Percentiles rank a stretch among this genome's conserved stretches.
Conservation (phyloP, 2,888 invertebrate genomes). For the Caenorhabditis macrosperma region DNA sequence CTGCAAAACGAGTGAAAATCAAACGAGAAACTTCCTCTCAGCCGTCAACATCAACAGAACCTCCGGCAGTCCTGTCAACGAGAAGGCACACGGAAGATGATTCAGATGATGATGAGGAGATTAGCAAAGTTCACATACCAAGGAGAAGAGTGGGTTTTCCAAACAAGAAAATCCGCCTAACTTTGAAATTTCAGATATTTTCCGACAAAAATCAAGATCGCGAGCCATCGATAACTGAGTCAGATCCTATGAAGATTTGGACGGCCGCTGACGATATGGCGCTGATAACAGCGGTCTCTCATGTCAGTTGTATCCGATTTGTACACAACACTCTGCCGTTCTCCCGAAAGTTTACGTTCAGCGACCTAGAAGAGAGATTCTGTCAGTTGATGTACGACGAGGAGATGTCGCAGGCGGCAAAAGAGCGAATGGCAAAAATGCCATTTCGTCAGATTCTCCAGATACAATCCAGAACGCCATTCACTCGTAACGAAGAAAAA, state of each 20-base stretch:
- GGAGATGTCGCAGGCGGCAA: conserved; percentile 85
- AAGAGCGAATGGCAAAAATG: conserved; percentile 65
- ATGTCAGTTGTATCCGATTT: conserved; percentile 84
- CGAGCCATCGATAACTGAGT: conserved; percentile 17
- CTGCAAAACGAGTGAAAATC: not conserved
- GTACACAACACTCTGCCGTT: conserved; percentile 95
- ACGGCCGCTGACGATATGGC: conserved; percentile 97
- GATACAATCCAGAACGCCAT: conserved; percentile 90
- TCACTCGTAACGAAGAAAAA: conserved; percentile 92
- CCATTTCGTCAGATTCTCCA: conserved; percentile 47
- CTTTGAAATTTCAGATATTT: not conserved
- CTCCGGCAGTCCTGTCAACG: not conserved
- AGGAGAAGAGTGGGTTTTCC: too few species aligned
- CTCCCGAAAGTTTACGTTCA: conserved; percentile 93
- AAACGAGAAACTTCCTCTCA: not conserved
- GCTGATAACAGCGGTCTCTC: conserved; percentile 93
- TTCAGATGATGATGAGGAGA: not conserved
- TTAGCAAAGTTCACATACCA: not conserved
- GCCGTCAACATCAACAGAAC: not conserved
- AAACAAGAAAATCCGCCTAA: too few species aligned
- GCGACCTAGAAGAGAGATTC: conserved; percentile 90
- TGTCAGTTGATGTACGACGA: conserved; percentile 95
- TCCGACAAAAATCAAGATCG: not conserved
- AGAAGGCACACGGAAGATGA: too few species aligned
- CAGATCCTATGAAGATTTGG: conserved; percentile 85